These are phyloP conservation scores for Aporophyla nigra DNA, from an alignment of 2,888 invertebrate species.

Conservation along the genomic window DNA sequence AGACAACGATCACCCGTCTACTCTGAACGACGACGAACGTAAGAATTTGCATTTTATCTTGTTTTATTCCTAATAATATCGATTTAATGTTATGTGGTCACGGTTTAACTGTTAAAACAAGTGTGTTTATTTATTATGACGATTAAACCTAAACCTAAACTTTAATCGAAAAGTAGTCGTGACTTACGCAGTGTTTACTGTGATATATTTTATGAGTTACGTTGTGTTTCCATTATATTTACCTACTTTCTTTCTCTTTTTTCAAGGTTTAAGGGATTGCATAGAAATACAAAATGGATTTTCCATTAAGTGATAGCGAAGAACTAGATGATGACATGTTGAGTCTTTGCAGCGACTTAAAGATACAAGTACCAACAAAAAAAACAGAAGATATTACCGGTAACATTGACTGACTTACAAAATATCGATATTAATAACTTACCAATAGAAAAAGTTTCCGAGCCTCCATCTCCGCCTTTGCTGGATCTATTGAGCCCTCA, in stretches of 20 bases:
- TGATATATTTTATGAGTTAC: conserved; percentile 35
- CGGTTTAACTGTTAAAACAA: conserved; percentile 4
- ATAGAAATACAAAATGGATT: conserved; percentile 2
- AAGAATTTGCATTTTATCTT: background rate
- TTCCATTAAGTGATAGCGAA: background rate
- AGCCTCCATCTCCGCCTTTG: conserved; percentile 33
- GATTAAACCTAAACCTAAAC: conserved; percentile 1
- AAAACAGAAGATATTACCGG: conserved; percentile 16
- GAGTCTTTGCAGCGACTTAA: conserved; percentile 18
- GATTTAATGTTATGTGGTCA: conserved; percentile 11
- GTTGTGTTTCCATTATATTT: conserved; percentile 8
- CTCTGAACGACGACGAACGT: too few relatives aligned
- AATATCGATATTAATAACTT: conserved; percentile 32
- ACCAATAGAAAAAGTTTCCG: conserved; percentile 34
- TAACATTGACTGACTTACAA: conserved; percentile 2
- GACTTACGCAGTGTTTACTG: conserved; percentile 44
- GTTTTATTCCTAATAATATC: conserved; percentile 1
- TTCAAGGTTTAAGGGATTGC: conserved; percentile 7
- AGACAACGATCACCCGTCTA: too few relatives aligned
- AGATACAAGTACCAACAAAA: background rate
- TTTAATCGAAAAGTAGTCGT: conserved; percentile 10
- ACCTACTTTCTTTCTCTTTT: conserved; percentile 7
- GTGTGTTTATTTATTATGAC: conserved; percentile 8
- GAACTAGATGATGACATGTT: conserved; percentile 34
- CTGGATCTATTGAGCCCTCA: conserved; percentile 9